Evolutionary conservation across 2,888 invertebrate species (phyloP), one percentile per base, ranked within the genome.

Genomic region (Latrodectus elegans): DNA sequence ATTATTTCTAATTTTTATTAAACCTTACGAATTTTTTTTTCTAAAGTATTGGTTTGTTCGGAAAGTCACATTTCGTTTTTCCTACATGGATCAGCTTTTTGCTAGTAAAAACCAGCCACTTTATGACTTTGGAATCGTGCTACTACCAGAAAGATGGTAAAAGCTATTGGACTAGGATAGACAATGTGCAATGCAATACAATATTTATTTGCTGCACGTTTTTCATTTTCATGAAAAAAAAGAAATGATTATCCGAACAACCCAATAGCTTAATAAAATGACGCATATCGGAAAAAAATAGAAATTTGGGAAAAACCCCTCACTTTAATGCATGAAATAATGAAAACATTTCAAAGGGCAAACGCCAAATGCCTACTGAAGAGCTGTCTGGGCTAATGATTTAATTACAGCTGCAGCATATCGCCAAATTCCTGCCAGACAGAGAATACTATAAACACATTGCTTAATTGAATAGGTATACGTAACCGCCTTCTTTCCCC

Each of bases 311-410:
- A 52, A 77, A 68, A 22, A 77, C 52, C 4, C 77, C 77, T 51
- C 11, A 60, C n/a, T 15, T 60, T 2, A 49, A 17, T 0, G 1
- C 10, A 8, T 49, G 77, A 67, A 77, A 77, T 51, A 65, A 77
- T 38, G 67, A 77, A 52, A 53, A 68, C 17, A 51, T 51, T 10
- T 52, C 60, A 64, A 2, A n/a, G 22, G 6, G 49, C 80, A 71
- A 49, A 71, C 60, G 49, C 55, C 70, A 55, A 51, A 53, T 10
- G 22, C 73, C 22, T 65, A 68, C 67, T 53, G 81, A 82, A 68
- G 15, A 60, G 68, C 52, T 82, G 80, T 80, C 80, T 67, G 68
- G 49, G 55, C 64, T 83, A 83, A 83, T 83, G 75, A 83, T 83
- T 83, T 83, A 83, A 83, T 83, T 83, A 83, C 71, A 83, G 70